Evolutionary conservation across 92 coral and sea anemone species (phyloP).

Genomic region (Palythoa caribaeorum): DNA sequence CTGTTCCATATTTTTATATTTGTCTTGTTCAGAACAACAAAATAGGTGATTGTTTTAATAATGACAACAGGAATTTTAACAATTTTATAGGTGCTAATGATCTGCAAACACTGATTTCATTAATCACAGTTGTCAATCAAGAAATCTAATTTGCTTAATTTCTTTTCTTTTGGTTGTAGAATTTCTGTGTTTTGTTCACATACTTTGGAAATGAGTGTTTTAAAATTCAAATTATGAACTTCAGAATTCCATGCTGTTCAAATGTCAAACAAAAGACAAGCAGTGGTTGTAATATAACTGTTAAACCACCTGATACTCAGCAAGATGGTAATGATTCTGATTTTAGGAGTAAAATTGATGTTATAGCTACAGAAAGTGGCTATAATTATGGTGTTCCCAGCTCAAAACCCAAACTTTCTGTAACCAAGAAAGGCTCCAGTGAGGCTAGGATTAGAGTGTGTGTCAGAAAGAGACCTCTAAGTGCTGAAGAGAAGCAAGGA

Average conservation of each 20-base stretch:
- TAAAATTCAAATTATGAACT: background rate
- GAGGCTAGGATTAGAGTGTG: slow-evolving; percentile 81
- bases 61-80: background rate
- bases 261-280: background rate
- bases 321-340: background rate
- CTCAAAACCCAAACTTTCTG: slow-evolving; percentile 59
- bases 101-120: slow-evolving; percentile 3
- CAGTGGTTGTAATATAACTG: background rate
- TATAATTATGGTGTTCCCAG: slow-evolving; percentile 90
- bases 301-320: background rate
- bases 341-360: slow-evolving; percentile 18
- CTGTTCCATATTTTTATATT: background rate
- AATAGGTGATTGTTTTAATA: background rate
- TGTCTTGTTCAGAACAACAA: background rate
- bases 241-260: background rate
- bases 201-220: background rate
- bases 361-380: slow-evolving; percentile 19
- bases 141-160: background rate
- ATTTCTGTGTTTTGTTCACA: background rate
- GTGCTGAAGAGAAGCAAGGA: slow-evolving; percentile 57
- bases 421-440: slow-evolving; percentile 39
- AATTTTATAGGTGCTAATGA: slow-evolving; percentile 3
- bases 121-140: background rate
- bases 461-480: slow-evolving; percentile 84
- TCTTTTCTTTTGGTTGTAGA: background rate